phyloP scores from a whole-genome alignment of 2,888 invertebrate genomes.

The Brachylomia viminalis region DNA sequence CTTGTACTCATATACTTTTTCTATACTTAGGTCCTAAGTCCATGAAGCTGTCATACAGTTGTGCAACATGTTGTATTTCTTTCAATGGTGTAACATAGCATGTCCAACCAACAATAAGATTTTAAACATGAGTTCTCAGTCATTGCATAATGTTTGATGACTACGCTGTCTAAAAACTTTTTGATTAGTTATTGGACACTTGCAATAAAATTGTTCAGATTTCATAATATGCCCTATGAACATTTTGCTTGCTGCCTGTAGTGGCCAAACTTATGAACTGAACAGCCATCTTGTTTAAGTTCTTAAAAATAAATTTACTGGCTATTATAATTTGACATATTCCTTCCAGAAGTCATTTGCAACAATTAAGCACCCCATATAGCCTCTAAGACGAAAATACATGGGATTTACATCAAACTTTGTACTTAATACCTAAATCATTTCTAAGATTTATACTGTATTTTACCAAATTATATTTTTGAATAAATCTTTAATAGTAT shows the following conservation, averaged over 20 bases:
- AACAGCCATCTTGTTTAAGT: not conserved
- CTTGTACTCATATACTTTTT: not conserved
- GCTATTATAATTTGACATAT: too few species aligned
- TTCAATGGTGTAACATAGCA: not conserved
- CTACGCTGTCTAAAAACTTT: not conserved
- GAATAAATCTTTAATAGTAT: too few species aligned
- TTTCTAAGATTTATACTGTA: too few species aligned
- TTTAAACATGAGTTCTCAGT: not conserved
- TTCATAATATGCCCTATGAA: not conserved
- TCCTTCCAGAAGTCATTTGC: too few species aligned
- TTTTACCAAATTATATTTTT: too few species aligned
- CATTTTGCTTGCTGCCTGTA: not conserved
- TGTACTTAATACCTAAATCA: too few species aligned
- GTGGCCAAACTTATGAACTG: not conserved
- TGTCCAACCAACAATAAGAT: not conserved
- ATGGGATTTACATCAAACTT: too few species aligned
- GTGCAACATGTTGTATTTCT: conserved; percentile 37
- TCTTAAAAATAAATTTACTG: not conserved
- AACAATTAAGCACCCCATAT: too few species aligned
- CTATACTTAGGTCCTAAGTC: not conserved
- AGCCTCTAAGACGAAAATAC: too few species aligned
- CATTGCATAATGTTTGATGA: not conserved
- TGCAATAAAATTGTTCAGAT: not conserved
- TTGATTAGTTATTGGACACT: not conserved
- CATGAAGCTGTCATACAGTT: conserved; percentile 29